phyloP scores from a whole-genome alignment of 2,113 vertebrate species.

The Chiloscyllium plagiosum region DNA sequence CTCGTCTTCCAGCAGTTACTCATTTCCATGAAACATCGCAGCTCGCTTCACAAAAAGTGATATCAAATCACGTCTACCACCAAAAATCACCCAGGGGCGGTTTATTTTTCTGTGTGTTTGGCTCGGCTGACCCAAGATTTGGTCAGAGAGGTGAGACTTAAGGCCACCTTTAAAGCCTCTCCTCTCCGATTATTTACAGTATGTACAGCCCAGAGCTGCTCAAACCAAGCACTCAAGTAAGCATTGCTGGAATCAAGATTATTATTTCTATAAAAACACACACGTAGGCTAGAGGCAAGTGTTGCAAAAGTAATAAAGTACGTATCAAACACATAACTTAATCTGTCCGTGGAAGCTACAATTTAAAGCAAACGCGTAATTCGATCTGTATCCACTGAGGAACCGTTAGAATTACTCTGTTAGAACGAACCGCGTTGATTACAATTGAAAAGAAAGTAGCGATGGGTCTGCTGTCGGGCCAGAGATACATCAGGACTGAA shows the following conservation, averaged over 20 bases:
- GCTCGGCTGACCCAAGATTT: too few species aligned
- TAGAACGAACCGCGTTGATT: not conserved
- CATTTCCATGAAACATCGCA: too few species aligned
- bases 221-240: not conserved
- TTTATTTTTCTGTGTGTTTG: too few species aligned
- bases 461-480: not conserved
- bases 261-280: not conserved
- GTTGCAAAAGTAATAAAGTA: not conserved
- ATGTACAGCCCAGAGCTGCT: not conserved
- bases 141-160: too few species aligned
- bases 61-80: too few species aligned
- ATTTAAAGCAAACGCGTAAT: not conserved
- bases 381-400: not conserved
- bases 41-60: too few species aligned
- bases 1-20: too few species aligned
- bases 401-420: not conserved
- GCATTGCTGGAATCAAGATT: not conserved
- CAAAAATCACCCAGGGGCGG: too few species aligned
- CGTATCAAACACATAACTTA: not conserved
- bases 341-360: not conserved
- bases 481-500: not conserved
- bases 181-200: too few species aligned
- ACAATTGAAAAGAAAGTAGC: not conserved
- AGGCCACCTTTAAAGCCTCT: too few species aligned
- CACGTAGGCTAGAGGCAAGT: not conserved